A percentile compares a stretch with the other conserved stretches of the same genome.
Evolutionary conservation across 2,888 invertebrate genomes (phyloP).

Genomic region (Stegana nigrithorax): DNA sequence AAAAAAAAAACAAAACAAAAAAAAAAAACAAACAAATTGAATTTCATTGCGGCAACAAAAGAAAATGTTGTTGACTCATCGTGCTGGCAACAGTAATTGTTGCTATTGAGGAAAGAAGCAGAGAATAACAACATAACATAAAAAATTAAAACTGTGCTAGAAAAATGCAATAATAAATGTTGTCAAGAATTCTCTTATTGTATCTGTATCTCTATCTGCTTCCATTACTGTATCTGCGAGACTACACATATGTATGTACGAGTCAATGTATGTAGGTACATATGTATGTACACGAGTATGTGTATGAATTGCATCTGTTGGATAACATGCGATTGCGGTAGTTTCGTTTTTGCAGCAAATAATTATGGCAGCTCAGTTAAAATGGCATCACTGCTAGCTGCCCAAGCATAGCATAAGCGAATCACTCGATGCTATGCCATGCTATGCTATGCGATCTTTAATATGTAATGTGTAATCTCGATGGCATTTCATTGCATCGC

Average conservation of each 20-base stretch:
- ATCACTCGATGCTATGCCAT: constrained; percentile 39
- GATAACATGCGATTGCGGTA: not conserved
- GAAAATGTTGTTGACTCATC: constrained; percentile 54
- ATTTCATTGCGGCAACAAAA: constrained; percentile 33
- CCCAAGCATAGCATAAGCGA: constrained; percentile 35
- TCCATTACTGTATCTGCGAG: no score
- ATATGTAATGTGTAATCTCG: no score
- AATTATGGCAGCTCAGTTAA: constrained; percentile 29
- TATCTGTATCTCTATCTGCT: no score
- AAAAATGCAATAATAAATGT: not conserved
- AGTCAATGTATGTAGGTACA: no score
- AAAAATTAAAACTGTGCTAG: not conserved
- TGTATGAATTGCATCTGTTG: no score
- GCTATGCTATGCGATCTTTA: no score
- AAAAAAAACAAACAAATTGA: constrained; percentile 46
- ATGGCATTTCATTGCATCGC: no score
- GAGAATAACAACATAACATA: not conserved
- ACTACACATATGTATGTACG: no score
- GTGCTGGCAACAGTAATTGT: constrained; percentile 16
- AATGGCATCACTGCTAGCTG: constrained; percentile 25
- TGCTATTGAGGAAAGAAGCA: constrained; percentile 35
- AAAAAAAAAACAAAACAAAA: constrained; percentile 28
- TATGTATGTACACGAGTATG: no score
- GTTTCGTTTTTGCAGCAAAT: constrained; percentile 3
- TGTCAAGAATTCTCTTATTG: not conserved